A percentile compares a stretch with the other conserved stretches of the same genome.
Evolutionary conservation across 2,888 invertebrate species (phyloP).

Genomic region (Agrilus cyanescens): DNA sequence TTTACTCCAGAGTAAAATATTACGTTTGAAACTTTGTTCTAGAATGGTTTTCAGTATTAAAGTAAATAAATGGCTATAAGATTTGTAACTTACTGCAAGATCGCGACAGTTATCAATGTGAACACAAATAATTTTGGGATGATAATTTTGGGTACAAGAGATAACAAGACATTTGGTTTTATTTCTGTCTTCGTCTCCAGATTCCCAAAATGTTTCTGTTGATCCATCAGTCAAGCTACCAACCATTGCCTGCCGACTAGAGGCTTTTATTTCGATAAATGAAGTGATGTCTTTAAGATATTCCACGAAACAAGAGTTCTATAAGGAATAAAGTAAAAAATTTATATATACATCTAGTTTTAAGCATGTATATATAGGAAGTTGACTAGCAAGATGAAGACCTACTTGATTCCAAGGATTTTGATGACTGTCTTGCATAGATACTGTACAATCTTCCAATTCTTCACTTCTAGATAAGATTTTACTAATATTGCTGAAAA

Average conservation of each 20-base stretch:
- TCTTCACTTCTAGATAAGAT: constrained; percentile 89
- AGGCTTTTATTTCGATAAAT: constrained; percentile 71
- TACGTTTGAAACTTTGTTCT: constrained; percentile 82
- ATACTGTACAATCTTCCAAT: constrained; percentile 47
- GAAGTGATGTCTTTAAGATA: constrained; percentile 62
- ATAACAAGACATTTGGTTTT: constrained; percentile 74
- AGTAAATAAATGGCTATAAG: background rate
- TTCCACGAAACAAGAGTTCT: constrained; percentile 44
- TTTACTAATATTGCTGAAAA: constrained; percentile 92
- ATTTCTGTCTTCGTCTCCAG: constrained; percentile 91
- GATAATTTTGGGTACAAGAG: constrained; percentile 49
- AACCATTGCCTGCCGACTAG: constrained; percentile 89
- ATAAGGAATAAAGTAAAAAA: constrained; percentile 3
- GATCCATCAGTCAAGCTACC: constrained; percentile 86
- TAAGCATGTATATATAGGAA: no score
- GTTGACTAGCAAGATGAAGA: background rate
- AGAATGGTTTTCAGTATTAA: constrained; percentile 24
- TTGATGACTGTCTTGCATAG: constrained; percentile 47
- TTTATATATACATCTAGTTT: background rate
- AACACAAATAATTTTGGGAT: constrained; percentile 66
- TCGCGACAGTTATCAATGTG: constrained; percentile 94
- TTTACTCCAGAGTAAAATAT: constrained; percentile 77
- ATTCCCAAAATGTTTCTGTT: constrained; percentile 98
- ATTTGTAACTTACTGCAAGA: constrained; percentile 53
- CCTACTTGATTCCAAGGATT: constrained; percentile 32